These are phyloP conservation scores for Coregonus ussuriensis DNA, from an alignment of 2,797 vertebrate species.

Conservation along the genomic window DNA sequence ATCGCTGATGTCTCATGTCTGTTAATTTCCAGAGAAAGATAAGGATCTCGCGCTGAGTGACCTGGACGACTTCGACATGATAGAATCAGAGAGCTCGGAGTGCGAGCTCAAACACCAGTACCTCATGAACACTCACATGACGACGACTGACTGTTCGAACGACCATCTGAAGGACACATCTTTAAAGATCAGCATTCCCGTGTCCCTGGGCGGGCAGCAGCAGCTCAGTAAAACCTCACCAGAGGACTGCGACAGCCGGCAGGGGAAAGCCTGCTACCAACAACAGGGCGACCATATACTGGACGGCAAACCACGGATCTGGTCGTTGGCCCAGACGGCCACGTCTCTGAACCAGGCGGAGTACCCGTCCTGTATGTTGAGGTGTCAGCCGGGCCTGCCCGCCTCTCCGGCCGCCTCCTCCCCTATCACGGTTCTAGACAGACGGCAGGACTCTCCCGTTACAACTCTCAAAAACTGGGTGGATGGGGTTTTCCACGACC, in stretches of 20 bases:
- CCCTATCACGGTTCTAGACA: constrained; percentile 77
- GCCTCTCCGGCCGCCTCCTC: constrained; percentile 77
- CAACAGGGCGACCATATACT: constrained; percentile 67
- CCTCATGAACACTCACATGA: constrained; percentile 81
- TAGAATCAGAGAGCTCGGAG: constrained; percentile 89
- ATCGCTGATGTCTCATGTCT: constrained; percentile 8
- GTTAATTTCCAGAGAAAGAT: constrained; percentile 79
- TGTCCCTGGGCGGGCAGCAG: constrained; percentile 74
- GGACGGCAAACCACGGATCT: constrained; percentile 93
- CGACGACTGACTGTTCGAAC: constrained; percentile 68
- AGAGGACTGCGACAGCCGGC: constrained; percentile 79
- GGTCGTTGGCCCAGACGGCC: constrained; percentile 95
- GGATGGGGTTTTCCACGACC: constrained; percentile 98
- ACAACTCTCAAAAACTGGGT: constrained; percentile 99
- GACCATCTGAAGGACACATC: constrained; percentile 76
- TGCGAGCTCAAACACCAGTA: constrained; percentile 89
- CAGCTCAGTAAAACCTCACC: constrained; percentile 82
- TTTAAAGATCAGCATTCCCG: constrained; percentile 78
- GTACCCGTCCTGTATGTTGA: constrained; percentile 94
- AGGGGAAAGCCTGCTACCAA: constrained; percentile 85
- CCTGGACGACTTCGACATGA: constrained; percentile 90
- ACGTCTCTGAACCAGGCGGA: constrained; percentile 92
- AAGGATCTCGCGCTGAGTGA: constrained; percentile 94
- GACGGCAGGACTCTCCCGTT: constrained; percentile 96
- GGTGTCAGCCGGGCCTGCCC: constrained; percentile 80